Conservation (phyloP, 2,113 vertebrate species). For the Dendropsophus ebraccatus region DNA sequence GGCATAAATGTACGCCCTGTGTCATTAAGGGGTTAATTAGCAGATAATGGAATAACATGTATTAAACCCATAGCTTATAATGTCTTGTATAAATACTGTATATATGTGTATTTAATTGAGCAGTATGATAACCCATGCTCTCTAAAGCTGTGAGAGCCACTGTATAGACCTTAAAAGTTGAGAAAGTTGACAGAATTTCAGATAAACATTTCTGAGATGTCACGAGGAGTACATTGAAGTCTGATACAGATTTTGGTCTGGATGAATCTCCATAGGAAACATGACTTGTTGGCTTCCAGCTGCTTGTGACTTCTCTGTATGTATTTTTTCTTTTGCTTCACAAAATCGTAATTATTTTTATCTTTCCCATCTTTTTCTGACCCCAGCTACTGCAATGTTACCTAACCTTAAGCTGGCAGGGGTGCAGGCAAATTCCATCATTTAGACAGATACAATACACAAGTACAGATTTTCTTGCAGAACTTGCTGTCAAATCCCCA, state of each 20-base stretch:
- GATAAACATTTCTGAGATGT: conserved; percentile 7
- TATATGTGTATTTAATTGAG: background rate
- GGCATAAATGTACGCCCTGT: too few relatives aligned
- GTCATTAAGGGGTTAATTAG: too few relatives aligned
- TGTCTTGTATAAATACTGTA: too few relatives aligned
- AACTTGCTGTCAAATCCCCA: conserved; percentile 54
- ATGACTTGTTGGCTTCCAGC: conserved; percentile 11
- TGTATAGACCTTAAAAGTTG: background rate
- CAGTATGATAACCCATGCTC: background rate
- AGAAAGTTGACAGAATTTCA: conserved; percentile 1
- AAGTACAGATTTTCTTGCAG: conserved; percentile 50
- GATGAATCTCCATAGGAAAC: conserved; percentile 22
- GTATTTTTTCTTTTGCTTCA: conserved; percentile 45
- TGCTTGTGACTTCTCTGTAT: conserved; percentile 29
- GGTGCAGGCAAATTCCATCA: conserved; percentile 48
- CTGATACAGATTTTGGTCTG: conserved; percentile 18
- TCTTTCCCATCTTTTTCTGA: conserved; percentile 28
- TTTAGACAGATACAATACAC: conserved; percentile 54
- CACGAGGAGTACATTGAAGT: conserved; percentile 1
- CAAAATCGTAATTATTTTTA: conserved; percentile 46
- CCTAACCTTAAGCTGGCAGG: conserved; percentile 48
- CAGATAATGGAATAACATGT: too few relatives aligned
- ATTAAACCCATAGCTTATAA: too few relatives aligned
- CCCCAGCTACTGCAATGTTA: conserved; percentile 43
- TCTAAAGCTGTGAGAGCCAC: background rate